These are phyloP conservation scores for Timandra comae DNA, from an alignment of 2,888 invertebrate species.

Conservation along the genomic window DNA sequence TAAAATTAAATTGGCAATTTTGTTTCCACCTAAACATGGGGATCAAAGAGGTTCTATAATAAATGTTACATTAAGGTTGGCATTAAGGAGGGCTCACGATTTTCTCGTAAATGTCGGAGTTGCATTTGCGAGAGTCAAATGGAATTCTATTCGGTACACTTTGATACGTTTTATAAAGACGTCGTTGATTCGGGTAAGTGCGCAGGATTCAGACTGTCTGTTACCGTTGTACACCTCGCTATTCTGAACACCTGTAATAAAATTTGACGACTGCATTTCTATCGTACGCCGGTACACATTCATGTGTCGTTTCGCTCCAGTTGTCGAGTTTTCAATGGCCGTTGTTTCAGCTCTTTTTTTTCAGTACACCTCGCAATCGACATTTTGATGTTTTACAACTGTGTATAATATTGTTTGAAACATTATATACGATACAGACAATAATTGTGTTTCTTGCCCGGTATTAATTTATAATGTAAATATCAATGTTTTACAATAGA, in stretches of 20 bases:
- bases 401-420: no score
- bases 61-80: constrained; percentile 17
- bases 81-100: constrained; percentile 33
- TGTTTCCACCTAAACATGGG: constrained; percentile 2
- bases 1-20: constrained; percentile 1
- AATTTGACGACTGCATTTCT: constrained; percentile 22
- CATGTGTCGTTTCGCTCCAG: constrained; percentile 24
- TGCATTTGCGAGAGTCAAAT: constrained; percentile 21
- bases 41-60: constrained; percentile 8
- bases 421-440: no score
- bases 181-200: constrained; percentile 15
- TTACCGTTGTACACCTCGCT: constrained; percentile 12
- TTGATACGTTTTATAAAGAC: constrained; percentile 15
- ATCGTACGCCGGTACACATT: constrained; percentile 19
- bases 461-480: no score
- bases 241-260: constrained; percentile 22
- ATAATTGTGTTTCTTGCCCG: no score
- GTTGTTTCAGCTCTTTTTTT: constrained; percentile 21
- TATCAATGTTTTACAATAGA: constrained; percentile 6
- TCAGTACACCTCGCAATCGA: constrained; percentile 18
- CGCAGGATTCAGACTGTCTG: constrained; percentile 12
- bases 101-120: constrained; percentile 17
- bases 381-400: constrained; percentile 22
- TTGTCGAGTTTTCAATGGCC: constrained; percentile 22
- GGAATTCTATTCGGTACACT: constrained; percentile 15